phyloP scores from a whole-genome alignment of 2,888 invertebrate species.

The Acheta domesticus region DNA sequence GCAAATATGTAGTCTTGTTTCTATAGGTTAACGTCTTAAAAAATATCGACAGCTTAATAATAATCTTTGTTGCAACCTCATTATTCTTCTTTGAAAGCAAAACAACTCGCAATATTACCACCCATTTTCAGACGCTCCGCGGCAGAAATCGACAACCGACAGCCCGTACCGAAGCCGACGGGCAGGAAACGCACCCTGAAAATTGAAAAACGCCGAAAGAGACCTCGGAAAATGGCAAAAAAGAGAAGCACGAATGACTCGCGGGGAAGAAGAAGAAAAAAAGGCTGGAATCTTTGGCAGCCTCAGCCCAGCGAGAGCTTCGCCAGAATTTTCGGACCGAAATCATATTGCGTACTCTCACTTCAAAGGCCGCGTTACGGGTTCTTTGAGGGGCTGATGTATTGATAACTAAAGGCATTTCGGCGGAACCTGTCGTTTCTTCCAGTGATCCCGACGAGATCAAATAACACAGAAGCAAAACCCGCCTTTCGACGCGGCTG shows the following conservation, averaged over 20 bases:
- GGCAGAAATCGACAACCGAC: too few relatives aligned
- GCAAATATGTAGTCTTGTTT: too few relatives aligned
- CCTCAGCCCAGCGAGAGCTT: neutral
- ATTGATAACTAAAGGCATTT: conserved; percentile 7
- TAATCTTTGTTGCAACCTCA: too few relatives aligned
- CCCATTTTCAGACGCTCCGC: too few relatives aligned
- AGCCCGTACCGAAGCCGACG: too few relatives aligned
- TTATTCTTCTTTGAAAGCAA: too few relatives aligned
- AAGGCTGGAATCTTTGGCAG: neutral
- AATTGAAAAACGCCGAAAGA: neutral
- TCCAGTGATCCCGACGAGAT: neutral
- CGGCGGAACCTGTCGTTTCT: neutral
- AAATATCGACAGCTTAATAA: too few relatives aligned
- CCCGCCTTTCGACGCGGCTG: too few relatives aligned
- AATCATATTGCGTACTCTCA: neutral
- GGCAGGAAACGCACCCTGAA: neutral
- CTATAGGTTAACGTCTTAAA: too few relatives aligned
- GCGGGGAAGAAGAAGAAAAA: neutral
- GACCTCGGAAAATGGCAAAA: neutral
- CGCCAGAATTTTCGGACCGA: neutral
- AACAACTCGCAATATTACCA: too few relatives aligned
- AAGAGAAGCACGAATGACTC: neutral
- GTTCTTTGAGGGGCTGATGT: neutral
- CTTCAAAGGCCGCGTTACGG: neutral
- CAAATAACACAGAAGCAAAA: neutral